phyloP scores from a whole-genome alignment of 2,113 vertebrate genomes.

The Fregata magnificens region DNA sequence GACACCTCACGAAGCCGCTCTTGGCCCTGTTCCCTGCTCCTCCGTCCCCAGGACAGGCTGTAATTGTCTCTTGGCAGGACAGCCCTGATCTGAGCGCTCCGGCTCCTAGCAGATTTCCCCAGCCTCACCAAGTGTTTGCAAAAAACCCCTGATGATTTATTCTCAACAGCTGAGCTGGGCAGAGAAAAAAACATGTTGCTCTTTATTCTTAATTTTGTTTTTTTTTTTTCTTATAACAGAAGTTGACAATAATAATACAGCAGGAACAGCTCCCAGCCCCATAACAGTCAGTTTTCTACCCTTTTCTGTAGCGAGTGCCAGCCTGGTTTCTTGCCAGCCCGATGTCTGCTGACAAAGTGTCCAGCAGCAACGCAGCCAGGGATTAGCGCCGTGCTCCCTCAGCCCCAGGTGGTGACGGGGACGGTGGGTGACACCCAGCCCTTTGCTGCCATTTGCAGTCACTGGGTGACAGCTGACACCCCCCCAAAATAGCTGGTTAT shows the following conservation, averaged over 20 bases:
- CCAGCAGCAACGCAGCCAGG: fast-evolving
- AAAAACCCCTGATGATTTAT: not conserved
- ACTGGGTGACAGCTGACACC: not conserved
- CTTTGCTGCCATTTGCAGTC: not conserved
- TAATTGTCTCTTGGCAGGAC: not conserved
- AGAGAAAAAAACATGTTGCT: not conserved
- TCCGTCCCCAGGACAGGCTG: not conserved
- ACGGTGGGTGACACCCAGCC: fast-evolving
- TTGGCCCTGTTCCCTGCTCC: not conserved
- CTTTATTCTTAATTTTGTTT: not conserved
- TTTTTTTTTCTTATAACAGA: not conserved
- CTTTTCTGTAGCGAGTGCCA: not conserved
- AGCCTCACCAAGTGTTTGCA: not conserved
- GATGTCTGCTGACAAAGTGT: not conserved
- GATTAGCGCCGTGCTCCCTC: fast-evolving
- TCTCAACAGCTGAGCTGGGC: not conserved
- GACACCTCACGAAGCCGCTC: not conserved
- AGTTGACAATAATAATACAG: not conserved
- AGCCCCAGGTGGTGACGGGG: fast-evolving
- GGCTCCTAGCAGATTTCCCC: not conserved
- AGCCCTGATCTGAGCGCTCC: not conserved
- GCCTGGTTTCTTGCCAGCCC: not conserved
- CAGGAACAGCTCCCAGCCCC: not conserved
- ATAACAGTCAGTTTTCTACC: not conserved
- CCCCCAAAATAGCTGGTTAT: not conserved